Evolutionary conservation across 2,113 vertebrate species (phyloP).

Genomic region (Oryzias melastigma): DNA sequence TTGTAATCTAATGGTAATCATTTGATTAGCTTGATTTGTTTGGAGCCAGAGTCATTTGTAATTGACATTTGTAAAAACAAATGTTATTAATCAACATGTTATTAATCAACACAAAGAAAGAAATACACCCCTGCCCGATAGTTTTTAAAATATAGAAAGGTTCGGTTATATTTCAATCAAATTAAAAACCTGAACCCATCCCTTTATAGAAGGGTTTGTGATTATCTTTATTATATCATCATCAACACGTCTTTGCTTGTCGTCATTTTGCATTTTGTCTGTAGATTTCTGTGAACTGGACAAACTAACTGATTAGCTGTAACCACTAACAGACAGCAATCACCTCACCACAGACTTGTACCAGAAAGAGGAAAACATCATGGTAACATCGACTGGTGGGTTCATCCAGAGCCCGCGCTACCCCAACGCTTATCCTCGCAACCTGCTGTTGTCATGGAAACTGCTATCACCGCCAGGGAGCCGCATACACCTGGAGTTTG

Average conservation of each 20-base stretch:
- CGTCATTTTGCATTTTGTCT: conserved; percentile 4
- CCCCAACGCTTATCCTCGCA: conserved; percentile 92
- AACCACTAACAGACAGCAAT: conserved; percentile 93
- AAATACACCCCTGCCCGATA: no score
- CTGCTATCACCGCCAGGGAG: conserved; percentile 85
- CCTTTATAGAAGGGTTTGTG: background rate
- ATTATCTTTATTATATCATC: background rate
- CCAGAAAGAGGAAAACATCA: conserved; percentile 88
- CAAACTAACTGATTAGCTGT: conserved; percentile 89
- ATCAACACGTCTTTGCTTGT: background rate
- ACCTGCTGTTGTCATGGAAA: conserved; percentile 91
- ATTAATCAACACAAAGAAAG: no score
- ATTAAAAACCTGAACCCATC: background rate
- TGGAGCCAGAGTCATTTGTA: no score
- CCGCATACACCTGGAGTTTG: conserved; percentile 90
- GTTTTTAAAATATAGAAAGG: no score
- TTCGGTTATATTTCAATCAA: no score
- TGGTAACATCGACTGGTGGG: conserved; percentile 81
- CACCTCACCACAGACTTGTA: conserved; percentile 94
- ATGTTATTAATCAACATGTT: no score
- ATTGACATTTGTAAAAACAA: no score
- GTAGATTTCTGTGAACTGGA: conserved; percentile 52
- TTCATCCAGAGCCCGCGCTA: conserved; percentile 91
- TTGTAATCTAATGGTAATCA: no score
- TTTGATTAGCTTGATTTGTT: no score